Conservation (phyloP, 64 coral and sea anemone species). For the Platygyra sinensis region DNA sequence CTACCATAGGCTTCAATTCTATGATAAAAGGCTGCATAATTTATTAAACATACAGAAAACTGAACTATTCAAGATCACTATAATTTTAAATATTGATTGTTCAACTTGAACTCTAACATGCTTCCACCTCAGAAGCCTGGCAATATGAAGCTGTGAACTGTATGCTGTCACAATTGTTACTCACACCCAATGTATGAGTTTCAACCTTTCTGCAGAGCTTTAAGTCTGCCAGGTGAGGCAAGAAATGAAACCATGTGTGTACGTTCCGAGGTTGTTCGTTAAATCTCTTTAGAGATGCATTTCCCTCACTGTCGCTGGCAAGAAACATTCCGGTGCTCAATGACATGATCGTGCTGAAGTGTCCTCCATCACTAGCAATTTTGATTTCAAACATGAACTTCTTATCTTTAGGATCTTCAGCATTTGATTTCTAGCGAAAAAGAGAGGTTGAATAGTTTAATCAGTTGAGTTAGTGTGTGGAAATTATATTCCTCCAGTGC, state of each 20-base stretch:
- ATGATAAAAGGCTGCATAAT: too few species aligned
- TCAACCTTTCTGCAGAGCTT: too few species aligned
- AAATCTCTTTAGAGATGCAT: not conserved
- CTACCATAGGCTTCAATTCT: too few species aligned
- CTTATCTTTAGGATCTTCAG: not conserved
- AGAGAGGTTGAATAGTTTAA: not conserved
- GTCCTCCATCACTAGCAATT: too few species aligned
- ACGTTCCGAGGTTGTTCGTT: not conserved
- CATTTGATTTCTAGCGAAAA: too few species aligned
- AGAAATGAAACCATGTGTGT: constrained; percentile 5
- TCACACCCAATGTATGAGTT: too few species aligned
- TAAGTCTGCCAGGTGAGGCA: not conserved
- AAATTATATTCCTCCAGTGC: not conserved
- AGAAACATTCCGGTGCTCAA: not conserved
- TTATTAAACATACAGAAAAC: too few species aligned
- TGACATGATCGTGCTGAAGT: not conserved
- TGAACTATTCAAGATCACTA: too few species aligned
- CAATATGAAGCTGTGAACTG: not conserved
- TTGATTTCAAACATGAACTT: not conserved
- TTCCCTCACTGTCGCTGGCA: not conserved
- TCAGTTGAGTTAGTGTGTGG: not conserved
- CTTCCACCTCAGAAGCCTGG: not conserved
- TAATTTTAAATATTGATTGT: too few species aligned
- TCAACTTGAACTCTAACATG: not conserved
- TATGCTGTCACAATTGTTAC: too few species aligned